A percentile compares a stretch with the other conserved stretches of the same genome.
These are phyloP conservation scores for Prolemur simus DNA, from an alignment of 2,113 vertebrate species.

Conservation along the genomic window DNA sequence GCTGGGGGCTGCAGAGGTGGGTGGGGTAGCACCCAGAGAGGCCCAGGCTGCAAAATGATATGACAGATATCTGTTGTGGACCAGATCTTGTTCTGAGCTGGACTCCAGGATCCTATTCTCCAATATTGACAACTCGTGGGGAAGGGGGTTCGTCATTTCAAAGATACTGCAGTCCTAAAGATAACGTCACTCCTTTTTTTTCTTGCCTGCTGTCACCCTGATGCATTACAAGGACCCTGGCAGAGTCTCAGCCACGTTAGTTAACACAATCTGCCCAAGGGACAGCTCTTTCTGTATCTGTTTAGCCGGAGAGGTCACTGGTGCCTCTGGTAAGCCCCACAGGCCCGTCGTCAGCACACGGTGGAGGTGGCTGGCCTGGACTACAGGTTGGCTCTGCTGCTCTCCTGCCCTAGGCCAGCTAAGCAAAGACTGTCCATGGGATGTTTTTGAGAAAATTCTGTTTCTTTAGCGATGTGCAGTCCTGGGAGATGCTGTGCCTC, in stretches of 20 bases:
- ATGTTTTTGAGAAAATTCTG: constrained; percentile 63
- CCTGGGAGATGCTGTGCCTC: background rate
- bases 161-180: background rate
- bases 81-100: background rate
- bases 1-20: background rate
- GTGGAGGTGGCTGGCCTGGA: background rate
- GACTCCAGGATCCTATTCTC: background rate
- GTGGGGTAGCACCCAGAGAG: background rate
- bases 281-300: background rate
- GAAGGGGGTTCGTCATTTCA: background rate
- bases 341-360: background rate
- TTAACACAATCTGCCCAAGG: background rate
- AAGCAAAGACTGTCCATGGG: background rate
- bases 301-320: background rate
- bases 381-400: background rate
- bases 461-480: constrained; percentile 62
- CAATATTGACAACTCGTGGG: fast-evolving
- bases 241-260: background rate
- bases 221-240: background rate
- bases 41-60: background rate
- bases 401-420: fast-evolving
- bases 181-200: background rate
- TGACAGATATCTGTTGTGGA: background rate
- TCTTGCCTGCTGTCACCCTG: background rate
- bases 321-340: background rate